phyloP scores from a whole-genome alignment of 1,140 invertebrate genomes.

The Drosophila nasuta region DNA sequence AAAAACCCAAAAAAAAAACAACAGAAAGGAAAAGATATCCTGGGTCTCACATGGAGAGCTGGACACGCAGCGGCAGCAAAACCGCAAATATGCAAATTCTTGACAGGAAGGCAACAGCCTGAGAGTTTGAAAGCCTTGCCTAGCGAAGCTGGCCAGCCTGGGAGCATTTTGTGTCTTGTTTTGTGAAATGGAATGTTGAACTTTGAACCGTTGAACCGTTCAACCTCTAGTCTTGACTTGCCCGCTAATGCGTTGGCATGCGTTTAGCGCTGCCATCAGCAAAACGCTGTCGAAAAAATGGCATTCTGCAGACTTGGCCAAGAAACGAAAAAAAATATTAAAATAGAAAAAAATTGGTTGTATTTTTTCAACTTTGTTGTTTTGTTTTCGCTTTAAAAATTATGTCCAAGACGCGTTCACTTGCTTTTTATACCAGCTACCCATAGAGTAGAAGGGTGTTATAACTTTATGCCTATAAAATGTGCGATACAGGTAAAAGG shows the following conservation, averaged over 20 bases:
- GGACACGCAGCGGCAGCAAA: slow-evolving; percentile 56
- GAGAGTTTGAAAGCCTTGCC: slow-evolving; percentile 17
- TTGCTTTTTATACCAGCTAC: too few relatives aligned
- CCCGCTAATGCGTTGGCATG: slow-evolving; percentile 59
- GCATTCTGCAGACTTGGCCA: slow-evolving; percentile 10
- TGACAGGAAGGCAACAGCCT: slow-evolving; percentile 66
- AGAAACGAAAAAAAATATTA: background rate
- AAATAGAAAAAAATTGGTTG: slow-evolving; percentile 9
- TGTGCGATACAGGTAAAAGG: too few relatives aligned
- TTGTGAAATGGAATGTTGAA: slow-evolving; percentile 66
- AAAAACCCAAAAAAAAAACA: background rate
- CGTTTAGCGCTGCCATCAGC: slow-evolving; percentile 45
- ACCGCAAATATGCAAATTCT: slow-evolving; percentile 80
- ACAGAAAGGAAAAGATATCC: slow-evolving; percentile 34
- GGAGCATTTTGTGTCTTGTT: slow-evolving; percentile 4
- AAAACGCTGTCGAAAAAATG: slow-evolving; percentile 26
- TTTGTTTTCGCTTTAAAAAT: slow-evolving; percentile 33
- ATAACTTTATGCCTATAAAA: too few relatives aligned
- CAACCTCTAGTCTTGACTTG: slow-evolving; percentile 29
- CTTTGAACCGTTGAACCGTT: slow-evolving; percentile 56
- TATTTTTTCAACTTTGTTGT: slow-evolving; percentile 15
- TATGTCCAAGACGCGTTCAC: slow-evolving; percentile 19
- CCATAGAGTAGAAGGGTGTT: too few relatives aligned
- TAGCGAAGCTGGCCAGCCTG: background rate
- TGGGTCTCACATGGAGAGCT: slow-evolving; percentile 61